Percentiles rank a stretch among this genome's conserved stretches.
These are phyloP conservation scores for Gallirallus australis DNA, from an alignment of 2,797 vertebrate species.

Conservation along the genomic window DNA sequence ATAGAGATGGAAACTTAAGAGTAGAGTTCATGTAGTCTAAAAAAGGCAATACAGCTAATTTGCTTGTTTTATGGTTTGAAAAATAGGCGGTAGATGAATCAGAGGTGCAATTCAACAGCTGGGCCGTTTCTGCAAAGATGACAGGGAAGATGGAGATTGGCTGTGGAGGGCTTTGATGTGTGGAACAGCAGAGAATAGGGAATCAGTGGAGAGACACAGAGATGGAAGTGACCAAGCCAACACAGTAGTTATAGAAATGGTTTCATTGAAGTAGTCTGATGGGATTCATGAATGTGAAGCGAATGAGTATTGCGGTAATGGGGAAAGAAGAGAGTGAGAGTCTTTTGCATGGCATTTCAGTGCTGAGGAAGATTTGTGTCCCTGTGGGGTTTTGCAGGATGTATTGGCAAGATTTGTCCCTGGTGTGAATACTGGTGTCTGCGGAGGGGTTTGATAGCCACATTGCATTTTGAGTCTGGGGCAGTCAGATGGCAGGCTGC, in stretches of 20 bases:
- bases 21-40: background rate
- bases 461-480: background rate
- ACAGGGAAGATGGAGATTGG: background rate
- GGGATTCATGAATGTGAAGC: background rate
- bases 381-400: conserved; percentile 2
- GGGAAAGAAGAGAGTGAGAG: conserved; percentile 1
- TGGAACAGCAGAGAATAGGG: background rate
- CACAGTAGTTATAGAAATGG: background rate
- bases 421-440: background rate
- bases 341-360: background rate
- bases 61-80: conserved; percentile 41
- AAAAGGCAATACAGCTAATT: conserved; percentile 1
- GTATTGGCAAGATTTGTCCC: conserved; percentile 5
- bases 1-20: background rate
- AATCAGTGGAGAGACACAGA: background rate
- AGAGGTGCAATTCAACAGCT: background rate
- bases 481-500: background rate
- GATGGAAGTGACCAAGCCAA: background rate
- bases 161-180: background rate
- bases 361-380: conserved; percentile 2
- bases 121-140: background rate
- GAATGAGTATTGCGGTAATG: conserved; percentile 5
- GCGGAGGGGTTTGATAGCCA: conserved; percentile 17
- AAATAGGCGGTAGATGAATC: background rate
- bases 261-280: background rate